These are phyloP conservation scores for Romanogobio albipinnatus DNA, from an alignment of 2,113 vertebrate genomes.

Conservation along the genomic window DNA sequence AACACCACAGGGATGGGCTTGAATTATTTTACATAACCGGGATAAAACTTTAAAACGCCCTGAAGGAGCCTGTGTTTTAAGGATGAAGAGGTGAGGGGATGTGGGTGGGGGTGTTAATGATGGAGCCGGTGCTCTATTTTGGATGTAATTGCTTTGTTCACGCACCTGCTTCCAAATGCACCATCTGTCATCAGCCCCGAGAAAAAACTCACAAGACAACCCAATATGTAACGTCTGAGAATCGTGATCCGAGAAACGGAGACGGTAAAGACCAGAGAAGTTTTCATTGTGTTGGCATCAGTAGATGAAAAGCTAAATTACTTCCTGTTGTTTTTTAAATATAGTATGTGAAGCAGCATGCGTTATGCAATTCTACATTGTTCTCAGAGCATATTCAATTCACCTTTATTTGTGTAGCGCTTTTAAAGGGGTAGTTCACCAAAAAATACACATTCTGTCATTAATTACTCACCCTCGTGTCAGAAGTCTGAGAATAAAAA, in stretches of 20 bases:
- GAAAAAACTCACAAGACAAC: conserved; percentile 35
- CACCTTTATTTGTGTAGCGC: too few relatives aligned
- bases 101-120: conserved; percentile 34
- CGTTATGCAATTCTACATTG: neutral
- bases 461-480: too few relatives aligned
- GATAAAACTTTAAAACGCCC: conserved; percentile 15
- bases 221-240: neutral
- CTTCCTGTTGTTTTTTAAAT: conserved; percentile 4
- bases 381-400: neutral
- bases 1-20: neutral
- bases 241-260: neutral
- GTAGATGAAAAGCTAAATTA: neutral
- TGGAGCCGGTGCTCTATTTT: conserved; percentile 26
- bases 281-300: conserved; percentile 5
- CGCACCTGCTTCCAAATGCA: conserved; percentile 32
- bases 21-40: conserved; percentile 17
- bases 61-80: conserved; percentile 2
- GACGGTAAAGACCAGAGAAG: neutral
- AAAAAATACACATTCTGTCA: too few relatives aligned
- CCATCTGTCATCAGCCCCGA: conserved; percentile 37
- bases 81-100: conserved; percentile 16
- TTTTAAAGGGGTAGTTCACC: too few relatives aligned
- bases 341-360: neutral
- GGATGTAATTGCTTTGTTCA: conserved; percentile 42
- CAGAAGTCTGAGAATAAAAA: too few relatives aligned